phyloP scores from a whole-genome alignment of 2,888 invertebrate species.

The Parthenolecanium corni region DNA sequence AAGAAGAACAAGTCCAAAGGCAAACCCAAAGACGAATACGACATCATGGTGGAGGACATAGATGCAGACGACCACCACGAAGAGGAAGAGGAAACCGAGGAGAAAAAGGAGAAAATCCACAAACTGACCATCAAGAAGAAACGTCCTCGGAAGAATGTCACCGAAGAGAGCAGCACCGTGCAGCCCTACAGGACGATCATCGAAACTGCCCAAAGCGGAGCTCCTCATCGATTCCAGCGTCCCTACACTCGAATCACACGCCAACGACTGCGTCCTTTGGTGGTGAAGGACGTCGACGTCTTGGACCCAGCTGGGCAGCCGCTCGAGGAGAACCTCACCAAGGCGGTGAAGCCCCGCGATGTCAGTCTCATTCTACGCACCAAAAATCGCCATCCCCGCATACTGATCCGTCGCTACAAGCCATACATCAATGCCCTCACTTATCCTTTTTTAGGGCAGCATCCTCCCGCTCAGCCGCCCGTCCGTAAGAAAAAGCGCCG shows the following conservation, averaged over 20 bases:
- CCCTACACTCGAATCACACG: background rate
- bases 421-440: background rate
- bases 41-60: background rate
- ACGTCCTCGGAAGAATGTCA: background rate
- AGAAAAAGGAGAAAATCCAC: slow-evolving; percentile 18
- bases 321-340: background rate
- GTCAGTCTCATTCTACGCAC: slow-evolving; percentile 4
- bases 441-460: background rate
- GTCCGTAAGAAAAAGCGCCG: background rate
- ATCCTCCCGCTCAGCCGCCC: no score
- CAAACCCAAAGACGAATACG: background rate
- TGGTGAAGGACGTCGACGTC: background rate
- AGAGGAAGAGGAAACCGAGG: slow-evolving; percentile 20
- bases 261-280: background rate
- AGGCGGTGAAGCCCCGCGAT: slow-evolving; percentile 11
- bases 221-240: background rate
- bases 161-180: background rate
- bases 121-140: slow-evolving; percentile 13
- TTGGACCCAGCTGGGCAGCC: background rate
- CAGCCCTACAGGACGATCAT: background rate
- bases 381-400: background rate
- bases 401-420: slow-evolving; percentile 13
- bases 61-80: background rate
- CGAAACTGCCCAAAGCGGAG: background rate
- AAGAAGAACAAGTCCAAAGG: background rate